Evolutionary conservation across 2,888 invertebrate species (phyloP), one percentile per base, ranked within the genome.

Genomic region (Tetranychus piercei): DNA sequence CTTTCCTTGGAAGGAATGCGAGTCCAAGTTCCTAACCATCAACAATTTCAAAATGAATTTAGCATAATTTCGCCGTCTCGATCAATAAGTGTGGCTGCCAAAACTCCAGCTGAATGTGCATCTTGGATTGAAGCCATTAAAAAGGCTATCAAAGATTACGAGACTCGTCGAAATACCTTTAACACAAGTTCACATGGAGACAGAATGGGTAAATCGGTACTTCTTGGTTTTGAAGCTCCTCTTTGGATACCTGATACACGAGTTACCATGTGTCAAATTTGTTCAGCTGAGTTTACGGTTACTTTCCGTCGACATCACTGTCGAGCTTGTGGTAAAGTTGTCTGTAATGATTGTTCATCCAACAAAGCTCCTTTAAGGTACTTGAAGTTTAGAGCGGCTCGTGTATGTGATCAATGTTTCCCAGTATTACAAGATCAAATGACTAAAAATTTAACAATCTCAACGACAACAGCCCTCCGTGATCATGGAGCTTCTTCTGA

Each of bases 251-350:
- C 85, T 20, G 87, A 87, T 79, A 81, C 82, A n/a, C 81, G 86
- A 55, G 87, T 86, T 3, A 87, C 87, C 3, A 87, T 86, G 84
- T 88, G 88, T 80, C 87, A 87, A 83, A 81, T 85, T 44, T 88
- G 88, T 81, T 86, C 86, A 15, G 83, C 84, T 18, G 86, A 86
- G 79, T 88, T 88, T 81, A 87, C 87, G 1, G 84, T 87, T 15
- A 86, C 87, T 77, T 87, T 86, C 81, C 83, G 88, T 75, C 83
- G 88, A 77, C 88, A 88, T 80, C 88, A 88, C 81, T 88, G 88
- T 79, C 82, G 88, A 78, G 86, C 87, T 64, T 88, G 88, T 83
- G 88, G 88, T 75, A 80, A 87, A 87, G 86, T 88, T 75, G 85
- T 88, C 23, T 88, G 88, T 80, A 82, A 85, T 43, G 84, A 83